phyloP scores from a whole-genome alignment of 2,797 vertebrate species.

The Sarcophilus harrisii region DNA sequence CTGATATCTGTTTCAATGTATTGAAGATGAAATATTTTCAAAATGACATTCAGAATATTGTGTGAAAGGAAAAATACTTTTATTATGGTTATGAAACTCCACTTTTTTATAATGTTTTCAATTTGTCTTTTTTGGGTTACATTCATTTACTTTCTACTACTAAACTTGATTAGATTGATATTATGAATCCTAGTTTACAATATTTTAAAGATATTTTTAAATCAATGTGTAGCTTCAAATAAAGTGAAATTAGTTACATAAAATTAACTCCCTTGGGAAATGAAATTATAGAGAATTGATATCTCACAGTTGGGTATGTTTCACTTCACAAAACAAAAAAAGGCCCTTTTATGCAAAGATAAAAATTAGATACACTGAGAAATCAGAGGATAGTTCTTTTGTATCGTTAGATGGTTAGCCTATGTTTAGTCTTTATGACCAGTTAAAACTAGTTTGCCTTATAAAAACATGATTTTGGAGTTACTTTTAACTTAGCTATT shows the following conservation, averaged over 20 bases:
- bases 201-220: not conserved
- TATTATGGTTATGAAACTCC: conserved; percentile 30
- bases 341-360: not conserved
- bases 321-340: not conserved
- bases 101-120: conserved; percentile 46
- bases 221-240: not conserved
- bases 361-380: not conserved
- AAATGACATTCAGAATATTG: not conserved
- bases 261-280: not conserved
- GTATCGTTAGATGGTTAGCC: not conserved
- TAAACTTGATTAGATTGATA: not conserved
- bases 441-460: not conserved
- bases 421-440: not conserved
- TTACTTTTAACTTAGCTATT: not conserved
- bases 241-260: not conserved
- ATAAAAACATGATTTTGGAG: not conserved
- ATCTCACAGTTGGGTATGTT: not conserved
- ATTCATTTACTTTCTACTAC: conserved; percentile 8
- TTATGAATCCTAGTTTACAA: not conserved
- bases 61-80: not conserved
- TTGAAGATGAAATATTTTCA: not conserved
- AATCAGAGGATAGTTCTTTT: not conserved
- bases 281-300: not conserved
- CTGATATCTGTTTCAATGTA: not conserved
- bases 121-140: conserved; percentile 60